These are phyloP conservation scores for Stigmatopora argus DNA, from an alignment of 2,113 vertebrate genomes.

Conservation along the genomic window DNA sequence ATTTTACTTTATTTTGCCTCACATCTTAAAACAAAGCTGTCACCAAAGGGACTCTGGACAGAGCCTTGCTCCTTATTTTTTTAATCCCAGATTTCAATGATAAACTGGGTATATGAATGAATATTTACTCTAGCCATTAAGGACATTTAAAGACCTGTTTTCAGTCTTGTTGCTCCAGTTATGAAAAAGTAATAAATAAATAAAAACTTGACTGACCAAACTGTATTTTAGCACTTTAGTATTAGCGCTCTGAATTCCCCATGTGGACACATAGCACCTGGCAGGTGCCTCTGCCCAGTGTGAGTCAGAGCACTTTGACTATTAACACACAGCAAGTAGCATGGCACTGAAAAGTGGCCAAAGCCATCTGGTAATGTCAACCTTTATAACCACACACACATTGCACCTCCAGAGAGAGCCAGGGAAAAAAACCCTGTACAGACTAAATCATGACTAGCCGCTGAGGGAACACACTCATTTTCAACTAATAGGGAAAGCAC, in stretches of 20 bases:
- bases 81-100: too few species aligned
- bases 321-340: conserved; percentile 48
- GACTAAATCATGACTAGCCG: conserved; percentile 25
- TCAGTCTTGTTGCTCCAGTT: not conserved
- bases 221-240: conserved; percentile 39
- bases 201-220: conserved; percentile 19
- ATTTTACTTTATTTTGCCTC: conserved; percentile 6
- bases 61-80: conserved; percentile 16
- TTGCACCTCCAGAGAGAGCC: conserved; percentile 12
- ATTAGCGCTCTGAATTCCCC: conserved; percentile 41
- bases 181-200: not conserved
- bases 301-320: conserved; percentile 36
- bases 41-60: conserved; percentile 22
- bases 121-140: not conserved
- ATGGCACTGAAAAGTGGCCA: conserved; percentile 22
- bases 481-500: conserved; percentile 14
- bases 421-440: conserved; percentile 8
- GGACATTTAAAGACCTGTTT: not conserved
- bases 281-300: conserved; percentile 28
- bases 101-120: too few species aligned
- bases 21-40: conserved; percentile 28
- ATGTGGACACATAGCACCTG: conserved; percentile 57
- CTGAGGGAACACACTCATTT: conserved; percentile 31
- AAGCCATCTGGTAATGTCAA: conserved; percentile 29
- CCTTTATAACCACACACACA: conserved; percentile 21